Evolutionary conservation across 2,888 invertebrate genomes (phyloP).

Genomic region (Eupithecia subumbrata): DNA sequence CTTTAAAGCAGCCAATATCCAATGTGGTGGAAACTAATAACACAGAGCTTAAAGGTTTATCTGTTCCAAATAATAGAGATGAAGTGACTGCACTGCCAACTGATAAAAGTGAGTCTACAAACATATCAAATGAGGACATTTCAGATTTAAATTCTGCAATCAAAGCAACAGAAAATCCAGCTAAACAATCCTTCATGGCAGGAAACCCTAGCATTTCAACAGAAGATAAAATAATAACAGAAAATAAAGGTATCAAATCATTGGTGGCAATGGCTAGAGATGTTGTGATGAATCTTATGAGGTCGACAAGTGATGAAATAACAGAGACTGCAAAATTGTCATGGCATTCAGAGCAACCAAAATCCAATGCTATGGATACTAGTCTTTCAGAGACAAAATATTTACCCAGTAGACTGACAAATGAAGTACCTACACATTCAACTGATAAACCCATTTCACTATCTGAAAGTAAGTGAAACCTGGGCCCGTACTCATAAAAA

Average conservation of each 20-base stretch:
- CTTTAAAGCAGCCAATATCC: neutral
- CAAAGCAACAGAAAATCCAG: neutral
- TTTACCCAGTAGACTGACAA: neutral
- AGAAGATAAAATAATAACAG: neutral
- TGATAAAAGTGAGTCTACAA: neutral
- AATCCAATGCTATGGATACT: neutral
- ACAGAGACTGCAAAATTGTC: neutral
- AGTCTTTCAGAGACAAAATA: neutral
- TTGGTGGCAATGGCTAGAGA: neutral
- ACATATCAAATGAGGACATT: neutral
- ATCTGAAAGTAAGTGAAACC: neutral
- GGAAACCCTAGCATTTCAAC: neutral
- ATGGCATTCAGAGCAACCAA: neutral
- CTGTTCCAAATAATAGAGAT: neutral
- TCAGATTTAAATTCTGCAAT: neutral
- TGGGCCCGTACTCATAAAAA: no score
- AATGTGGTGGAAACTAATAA: neutral
- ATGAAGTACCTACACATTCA: neutral
- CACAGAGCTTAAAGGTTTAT: neutral
- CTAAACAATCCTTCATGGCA: neutral
- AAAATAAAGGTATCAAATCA: neutral
- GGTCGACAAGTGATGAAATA: neutral
- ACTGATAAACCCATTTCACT: neutral
- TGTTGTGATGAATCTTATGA: neutral
- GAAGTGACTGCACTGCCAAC: neutral